A percentile compares a stretch with the other conserved stretches of the same genome.
These are phyloP conservation scores for Subanguina moxae DNA, from an alignment of 1,140 invertebrate genomes.

Conservation along the genomic window DNA sequence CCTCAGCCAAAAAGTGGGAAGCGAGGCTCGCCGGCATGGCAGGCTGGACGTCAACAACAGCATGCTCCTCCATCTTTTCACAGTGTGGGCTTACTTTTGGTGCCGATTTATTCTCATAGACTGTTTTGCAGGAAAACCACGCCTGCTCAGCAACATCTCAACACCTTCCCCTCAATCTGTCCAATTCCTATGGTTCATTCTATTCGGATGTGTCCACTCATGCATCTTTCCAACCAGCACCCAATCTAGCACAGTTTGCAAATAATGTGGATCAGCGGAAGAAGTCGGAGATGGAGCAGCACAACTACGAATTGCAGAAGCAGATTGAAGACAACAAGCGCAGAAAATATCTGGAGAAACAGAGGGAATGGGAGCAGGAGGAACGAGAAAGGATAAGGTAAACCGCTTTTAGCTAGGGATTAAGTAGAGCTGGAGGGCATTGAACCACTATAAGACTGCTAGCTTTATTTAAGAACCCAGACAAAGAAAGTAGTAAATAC, in stretches of 20 bases:
- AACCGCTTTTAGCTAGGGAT: neutral
- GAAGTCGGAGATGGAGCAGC: conserved; percentile 39
- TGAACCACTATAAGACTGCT: no score
- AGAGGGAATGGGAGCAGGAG: conserved; percentile 48
- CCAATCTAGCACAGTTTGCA: neutral
- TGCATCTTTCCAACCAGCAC: neutral
- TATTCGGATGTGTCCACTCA: neutral
- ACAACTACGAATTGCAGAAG: conserved; percentile 36
- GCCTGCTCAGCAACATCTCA: no score
- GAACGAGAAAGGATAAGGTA: conserved; percentile 46
- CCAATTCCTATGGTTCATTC: conserved; percentile 13
- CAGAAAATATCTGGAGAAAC: conserved; percentile 43
- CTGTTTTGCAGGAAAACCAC: no score
- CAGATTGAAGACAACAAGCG: conserved; percentile 50
- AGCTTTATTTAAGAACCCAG: no score
- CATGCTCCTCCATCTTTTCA: neutral
- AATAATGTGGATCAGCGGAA: conserved; percentile 16
- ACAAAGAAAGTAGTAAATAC: no score
- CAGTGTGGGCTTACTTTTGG: no score
- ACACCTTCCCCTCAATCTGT: neutral
- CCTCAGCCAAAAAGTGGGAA: conserved; percentile 45
- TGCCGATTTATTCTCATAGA: no score
- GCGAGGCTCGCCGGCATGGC: conserved; percentile 34
- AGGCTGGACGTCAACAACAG: conserved; percentile 15
- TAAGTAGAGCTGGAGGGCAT: neutral